Base-by-base conservation (phyloP, 2,113 vertebrate species). In the Antechinus flavipes region DNA sequence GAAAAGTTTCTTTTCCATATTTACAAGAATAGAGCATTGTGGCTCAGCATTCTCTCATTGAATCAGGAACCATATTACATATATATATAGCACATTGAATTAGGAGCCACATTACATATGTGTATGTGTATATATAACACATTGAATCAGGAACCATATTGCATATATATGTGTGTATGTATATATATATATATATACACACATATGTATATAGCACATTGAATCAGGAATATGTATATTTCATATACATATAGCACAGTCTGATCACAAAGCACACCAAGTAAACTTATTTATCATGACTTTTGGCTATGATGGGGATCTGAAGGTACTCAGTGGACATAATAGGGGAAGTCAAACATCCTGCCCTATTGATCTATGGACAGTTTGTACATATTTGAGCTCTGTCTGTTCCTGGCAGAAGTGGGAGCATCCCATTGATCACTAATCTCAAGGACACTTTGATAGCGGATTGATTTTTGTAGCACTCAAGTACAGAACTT, bases 361-460 rank as follows among this genome's bases (percentile, higher is more conserved):
- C 84, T 90, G 49, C 14, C 46, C 92, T 47, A 35, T 90, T 89
- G 16, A 90, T 90, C 42, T 56, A 90, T 91, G 11, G 54, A n/a
- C 92, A 91, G 49, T 8, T 2, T 14, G 1, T 58, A 52, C 5
- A 53, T 25, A 6, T 46, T 95, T 93, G 49, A 92, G 2, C 54
- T 25, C 46, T 68, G 2, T 47, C 49, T 92, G 84, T 50, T 93
- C 90, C 53, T 91, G 8, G 19, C 42, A 35, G n/a, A 22, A 54
- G 4, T 95, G 56, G 61, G 49, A 24, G 2, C 55, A n/a, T 27
- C 89, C 30, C 93, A 53, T 49, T 96, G 50, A 91, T 94, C 96
- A 95, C 93, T 94, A 90, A 54, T 95, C 56, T 96, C 90, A 92
- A 93, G 92, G 90, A 50, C 49, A 6, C 92, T 92, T 95, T 84